A percentile compares a stretch with the other conserved stretches of the same genome.
These are phyloP conservation scores for Rotaria sp. DNA, from an alignment of 2,888 invertebrate genomes.

Conservation along the genomic window DNA sequence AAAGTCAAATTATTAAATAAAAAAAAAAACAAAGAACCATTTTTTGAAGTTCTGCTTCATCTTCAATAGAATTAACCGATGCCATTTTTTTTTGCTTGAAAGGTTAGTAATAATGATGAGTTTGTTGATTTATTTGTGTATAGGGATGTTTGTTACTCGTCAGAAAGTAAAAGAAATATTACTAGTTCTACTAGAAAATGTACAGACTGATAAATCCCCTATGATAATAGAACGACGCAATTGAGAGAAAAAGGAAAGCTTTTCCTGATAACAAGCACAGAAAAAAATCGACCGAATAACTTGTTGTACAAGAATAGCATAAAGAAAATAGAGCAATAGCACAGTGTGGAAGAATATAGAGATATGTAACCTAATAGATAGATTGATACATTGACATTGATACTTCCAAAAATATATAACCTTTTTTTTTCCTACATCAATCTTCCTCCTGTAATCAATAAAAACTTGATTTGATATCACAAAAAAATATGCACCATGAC, in stretches of 20 bases:
- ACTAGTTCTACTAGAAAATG: neutral
- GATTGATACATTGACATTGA: neutral
- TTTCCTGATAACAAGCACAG: neutral
- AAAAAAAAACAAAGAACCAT: neutral
- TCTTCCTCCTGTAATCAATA: neutral
- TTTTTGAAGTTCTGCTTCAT: constrained; percentile 19
- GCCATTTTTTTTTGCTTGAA: neutral
- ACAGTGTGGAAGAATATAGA: neutral
- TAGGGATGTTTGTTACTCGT: neutral
- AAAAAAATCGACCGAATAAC: neutral
- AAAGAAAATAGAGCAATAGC: neutral
- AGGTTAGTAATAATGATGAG: too few species aligned
- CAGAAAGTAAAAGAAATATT: neutral
- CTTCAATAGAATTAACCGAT: constrained; percentile 7
- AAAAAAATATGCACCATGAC: too few species aligned
- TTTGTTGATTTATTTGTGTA: neutral
- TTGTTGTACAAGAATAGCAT: neutral
- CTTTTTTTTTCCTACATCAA: neutral
- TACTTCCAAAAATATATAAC: too few species aligned
- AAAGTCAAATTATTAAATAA: neutral
- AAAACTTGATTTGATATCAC: too few species aligned
- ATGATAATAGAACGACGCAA: neutral
- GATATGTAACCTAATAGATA: neutral
- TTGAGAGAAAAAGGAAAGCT: neutral
- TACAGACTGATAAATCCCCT: neutral